Evolutionary conservation across 2,888 invertebrate species (phyloP), one percentile per base, ranked within the genome.

Genomic region (Protodeltote pygarga): DNA sequence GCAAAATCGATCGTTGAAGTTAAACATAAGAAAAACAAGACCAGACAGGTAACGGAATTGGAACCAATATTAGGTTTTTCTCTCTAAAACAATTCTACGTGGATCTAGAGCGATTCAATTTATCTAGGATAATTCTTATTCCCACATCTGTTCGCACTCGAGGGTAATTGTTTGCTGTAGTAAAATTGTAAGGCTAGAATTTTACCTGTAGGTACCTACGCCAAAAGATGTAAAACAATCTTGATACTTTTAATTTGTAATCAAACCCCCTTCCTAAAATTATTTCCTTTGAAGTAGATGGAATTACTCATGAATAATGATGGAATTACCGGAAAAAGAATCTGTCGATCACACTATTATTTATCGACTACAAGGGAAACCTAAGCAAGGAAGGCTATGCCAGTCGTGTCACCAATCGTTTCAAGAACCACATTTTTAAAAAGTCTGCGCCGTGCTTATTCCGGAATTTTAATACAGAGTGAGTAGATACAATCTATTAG

Each of bases 91-190:
- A 47, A 34, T 37, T 28, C 10, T 19, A 28, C 15, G 3, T n/a
- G 14, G 29, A 44, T 40, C 16, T 21, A 6, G 9, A 24, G 29
- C 34, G 11, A 64, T 55, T 42, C 27, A 64, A 60, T 64, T 39
- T 55, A 47, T 37, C 32, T 37, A 45, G 28, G 15, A 29, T 40
- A 37, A 38, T 54, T 28, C 27, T 33, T 41, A 31, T 53, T 42
- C 20, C 39, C 34, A 41, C 42, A 47, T 39, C 37, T 34, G 17
- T 47, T 40, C 5, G 28, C 44, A 48, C 27, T 64, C 33, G 42
- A 10, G 23, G 13, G 41, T 47, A 59, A 63, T 60, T 40, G 60
- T 55, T 41, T 41, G 41, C 33, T 29, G 38, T 27, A 46, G 42
- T 31, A 40, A 44, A 41, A 50, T 21, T 23, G 25, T 28, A 17